Base-by-base conservation (phyloP, 2,113 vertebrate species). In the Poeciliopsis retropinna region DNA sequence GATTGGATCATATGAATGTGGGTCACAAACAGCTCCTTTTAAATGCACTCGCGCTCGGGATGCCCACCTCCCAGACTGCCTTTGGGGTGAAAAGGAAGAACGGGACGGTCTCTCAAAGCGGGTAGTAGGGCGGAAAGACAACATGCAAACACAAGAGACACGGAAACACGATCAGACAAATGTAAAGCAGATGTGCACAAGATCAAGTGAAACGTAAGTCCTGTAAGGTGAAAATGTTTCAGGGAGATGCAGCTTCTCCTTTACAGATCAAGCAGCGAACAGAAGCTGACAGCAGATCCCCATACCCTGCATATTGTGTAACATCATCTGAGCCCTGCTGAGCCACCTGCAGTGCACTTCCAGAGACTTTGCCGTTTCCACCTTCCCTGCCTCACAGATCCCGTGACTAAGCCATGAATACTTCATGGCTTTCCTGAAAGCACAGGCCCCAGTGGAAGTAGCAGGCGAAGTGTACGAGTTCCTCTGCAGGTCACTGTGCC, bases 401-500 rank as follows among this genome's bases (percentile, higher is more conserved):
- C 74, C 5, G 66, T 76, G 82, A 80, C 85, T 80, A 81, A 85
- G 84, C 63, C 81, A 91, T 91, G 83, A 92, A 94, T 92, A 91
- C 81, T 92, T 84, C 87, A 92, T 91, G 81, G 72, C 69, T 82
- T 86, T 91, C 90, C 87, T 90, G 81, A 80, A 91, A 90, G 85
- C 85, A 78, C 66, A 13, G 77, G 81, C 74, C 89, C 88, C 89
- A 70, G 80, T 88, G 91, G 90, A 90, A 87, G 77, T 28, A 76
- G 75, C 87, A 93, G 72, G 57, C 76, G 65, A 71, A 92, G 89
- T 91, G 80, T 83, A 73, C 22, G 65, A 83, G 87, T 88, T 92
- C 88, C 76, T 85, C 89, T 82, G 84, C 83, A 85, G 91, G 92
- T 93, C 83, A 90, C 87, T 91, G 90, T 91, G 92, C 84, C 90